Evolutionary conservation across 2,797 vertebrate species (phyloP).

Genomic region (Halcyon leucocephala): DNA sequence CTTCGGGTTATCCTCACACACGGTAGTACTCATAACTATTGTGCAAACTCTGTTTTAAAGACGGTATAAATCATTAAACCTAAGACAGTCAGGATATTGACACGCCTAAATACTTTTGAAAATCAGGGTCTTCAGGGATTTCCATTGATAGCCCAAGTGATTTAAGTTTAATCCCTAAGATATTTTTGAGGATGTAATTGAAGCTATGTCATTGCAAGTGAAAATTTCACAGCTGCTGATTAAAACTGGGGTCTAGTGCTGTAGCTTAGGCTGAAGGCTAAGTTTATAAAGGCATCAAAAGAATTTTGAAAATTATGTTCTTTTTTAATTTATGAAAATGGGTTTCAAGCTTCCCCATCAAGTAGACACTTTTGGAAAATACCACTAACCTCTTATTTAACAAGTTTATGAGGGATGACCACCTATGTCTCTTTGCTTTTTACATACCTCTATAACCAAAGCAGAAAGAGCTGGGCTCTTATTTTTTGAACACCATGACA

Average conservation of each 20-base stretch:
- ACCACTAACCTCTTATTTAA: not conserved
- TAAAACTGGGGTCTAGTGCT: not conserved
- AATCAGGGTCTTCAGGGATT: not conserved
- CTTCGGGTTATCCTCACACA: rapidly evolving
- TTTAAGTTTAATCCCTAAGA: not conserved
- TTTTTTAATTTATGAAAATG: not conserved
- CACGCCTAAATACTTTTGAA: not conserved
- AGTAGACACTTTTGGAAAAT: not conserved
- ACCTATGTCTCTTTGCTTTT: not conserved
- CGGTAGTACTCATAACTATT: not conserved
- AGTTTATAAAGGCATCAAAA: not conserved
- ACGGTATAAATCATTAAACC: not conserved
- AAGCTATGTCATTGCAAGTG: not conserved
- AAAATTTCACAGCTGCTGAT: not conserved
- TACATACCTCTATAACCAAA: not conserved
- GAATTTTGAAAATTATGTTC: not conserved
- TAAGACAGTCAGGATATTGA: not conserved
- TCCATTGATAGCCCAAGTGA: not conserved
- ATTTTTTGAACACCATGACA: not conserved
- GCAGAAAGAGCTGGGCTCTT: not conserved
- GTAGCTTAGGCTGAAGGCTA: not conserved
- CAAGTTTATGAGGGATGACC: not conserved
- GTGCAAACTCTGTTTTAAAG: not conserved
- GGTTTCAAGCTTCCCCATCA: not conserved
- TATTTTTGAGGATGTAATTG: not conserved